Conservation (phyloP, 1,140 invertebrate species). For the Drosophila bipectinata region DNA sequence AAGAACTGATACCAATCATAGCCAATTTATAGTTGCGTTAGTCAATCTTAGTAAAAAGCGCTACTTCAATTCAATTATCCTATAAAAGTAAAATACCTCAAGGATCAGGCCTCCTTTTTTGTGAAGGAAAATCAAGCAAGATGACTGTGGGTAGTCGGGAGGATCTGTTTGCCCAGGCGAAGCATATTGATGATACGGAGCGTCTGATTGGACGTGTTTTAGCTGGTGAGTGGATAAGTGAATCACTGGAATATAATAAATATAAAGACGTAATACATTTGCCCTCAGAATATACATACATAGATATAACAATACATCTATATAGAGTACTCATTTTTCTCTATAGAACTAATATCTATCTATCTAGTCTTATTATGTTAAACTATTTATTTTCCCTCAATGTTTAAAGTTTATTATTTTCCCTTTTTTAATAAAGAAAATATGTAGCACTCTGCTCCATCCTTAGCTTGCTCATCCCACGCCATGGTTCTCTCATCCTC, state of each 20-base stretch:
- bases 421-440: too few species aligned
- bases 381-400: too few species aligned
- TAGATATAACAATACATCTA: too few species aligned
- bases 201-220: slow-evolving; percentile 76
- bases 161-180: slow-evolving; percentile 79
- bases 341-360: too few species aligned
- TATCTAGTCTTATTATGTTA: too few species aligned
- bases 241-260: slow-evolving; percentile 3
- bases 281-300: too few species aligned
- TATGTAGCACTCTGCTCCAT: too few species aligned
- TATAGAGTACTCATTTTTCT: too few species aligned
- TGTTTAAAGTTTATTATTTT: too few species aligned
- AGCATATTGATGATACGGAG: slow-evolving; percentile 78
- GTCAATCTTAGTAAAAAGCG: slow-evolving; percentile 14
- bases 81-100: slow-evolving; percentile 1
- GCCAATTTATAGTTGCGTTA: slow-evolving; percentile 32
- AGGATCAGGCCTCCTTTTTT: not conserved
- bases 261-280: too few species aligned
- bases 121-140: slow-evolving; percentile 9
- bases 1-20: slow-evolving; percentile 31
- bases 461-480: not conserved
- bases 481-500: not conserved
- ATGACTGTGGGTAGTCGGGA: slow-evolving; percentile 81
- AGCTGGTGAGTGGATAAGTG: slow-evolving; percentile 69
- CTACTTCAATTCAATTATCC: slow-evolving; percentile 2